Evolutionary conservation across 2,888 invertebrate genomes (phyloP).

Genomic region (Ypsolopha scabrella): DNA sequence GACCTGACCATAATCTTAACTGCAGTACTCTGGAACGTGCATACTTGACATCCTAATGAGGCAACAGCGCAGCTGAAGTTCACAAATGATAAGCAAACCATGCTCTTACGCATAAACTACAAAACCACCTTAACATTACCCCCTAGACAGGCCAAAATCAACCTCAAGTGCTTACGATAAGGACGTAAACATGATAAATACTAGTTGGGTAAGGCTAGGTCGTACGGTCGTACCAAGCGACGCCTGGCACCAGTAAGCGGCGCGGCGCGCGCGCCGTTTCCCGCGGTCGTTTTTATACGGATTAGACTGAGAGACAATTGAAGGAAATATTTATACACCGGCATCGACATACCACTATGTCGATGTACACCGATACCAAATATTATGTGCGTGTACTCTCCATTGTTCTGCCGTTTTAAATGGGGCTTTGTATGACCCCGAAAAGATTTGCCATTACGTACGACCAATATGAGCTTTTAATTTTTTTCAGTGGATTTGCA

Average conservation of each 20-base stretch:
- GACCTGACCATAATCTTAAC: no score
- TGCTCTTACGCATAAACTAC: not conserved
- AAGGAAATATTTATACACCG: slow-evolving; percentile 17
- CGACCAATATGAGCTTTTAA: no score
- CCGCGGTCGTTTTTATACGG: slow-evolving; percentile 32
- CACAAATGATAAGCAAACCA: slow-evolving; percentile 1
- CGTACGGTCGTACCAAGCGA: slow-evolving; percentile 40
- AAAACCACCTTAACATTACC: not conserved
- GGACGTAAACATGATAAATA: not conserved
- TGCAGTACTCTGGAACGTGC: no score
- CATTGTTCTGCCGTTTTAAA: no score
- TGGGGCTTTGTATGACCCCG: no score
- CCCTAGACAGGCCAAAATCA: not conserved
- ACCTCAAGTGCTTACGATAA: not conserved
- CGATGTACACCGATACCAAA: no score
- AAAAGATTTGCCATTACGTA: no score
- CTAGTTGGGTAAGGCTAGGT: not conserved
- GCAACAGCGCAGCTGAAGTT: not conserved
- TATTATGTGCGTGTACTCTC: no score
- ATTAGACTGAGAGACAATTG: slow-evolving; percentile 28
- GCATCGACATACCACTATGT: no score
- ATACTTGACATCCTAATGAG: not conserved
- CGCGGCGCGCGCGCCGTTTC: slow-evolving; percentile 22
- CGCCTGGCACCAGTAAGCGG: slow-evolving; percentile 25
- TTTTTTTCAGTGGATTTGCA: no score